Percentiles rank a stretch among this genome's conserved stretches.
Evolutionary conservation across 2,797 vertebrate genomes (phyloP).

Genomic region (Liparis tanakae): DNA sequence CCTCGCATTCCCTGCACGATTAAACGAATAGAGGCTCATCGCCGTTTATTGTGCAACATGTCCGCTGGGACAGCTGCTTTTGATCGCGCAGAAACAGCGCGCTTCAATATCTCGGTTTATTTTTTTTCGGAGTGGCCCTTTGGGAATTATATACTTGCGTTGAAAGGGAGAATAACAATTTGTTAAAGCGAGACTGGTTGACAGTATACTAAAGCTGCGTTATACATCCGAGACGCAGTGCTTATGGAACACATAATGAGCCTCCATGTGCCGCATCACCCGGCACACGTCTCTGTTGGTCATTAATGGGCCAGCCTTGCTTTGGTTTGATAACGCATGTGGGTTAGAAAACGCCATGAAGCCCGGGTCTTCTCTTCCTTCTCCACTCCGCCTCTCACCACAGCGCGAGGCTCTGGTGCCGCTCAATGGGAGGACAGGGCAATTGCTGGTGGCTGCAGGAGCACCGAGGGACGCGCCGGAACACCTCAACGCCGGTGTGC

Average conservation of each 20-base stretch:
- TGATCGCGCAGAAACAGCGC: constrained; percentile 38
- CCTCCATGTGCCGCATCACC: background rate
- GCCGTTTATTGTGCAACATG: constrained; percentile 49
- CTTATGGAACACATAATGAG: background rate
- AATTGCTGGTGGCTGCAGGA: constrained; percentile 83
- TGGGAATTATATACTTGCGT: constrained; percentile 12
- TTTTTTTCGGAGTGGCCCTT: constrained; percentile 11
- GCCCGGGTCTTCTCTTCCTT: constrained; percentile 33
- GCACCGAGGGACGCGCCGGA: constrained; percentile 54
- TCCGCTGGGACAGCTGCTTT: constrained; percentile 55
- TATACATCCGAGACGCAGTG: background rate
- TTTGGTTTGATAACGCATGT: constrained; percentile 17
- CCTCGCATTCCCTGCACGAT: constrained; percentile 14
- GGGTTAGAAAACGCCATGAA: constrained; percentile 16
- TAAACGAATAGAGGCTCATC: constrained; percentile 61
- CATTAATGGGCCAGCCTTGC: background rate
- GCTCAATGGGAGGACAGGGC: constrained; percentile 89
- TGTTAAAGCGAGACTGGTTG: constrained; percentile 30
- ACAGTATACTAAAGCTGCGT: background rate
- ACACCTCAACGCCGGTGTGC: constrained; percentile 34
- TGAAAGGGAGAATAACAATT: background rate
- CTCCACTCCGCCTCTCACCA: constrained; percentile 37
- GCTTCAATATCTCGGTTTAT: constrained; percentile 22
- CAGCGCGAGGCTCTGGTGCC: constrained; percentile 90
- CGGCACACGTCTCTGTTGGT: background rate